Evolutionary conservation across 1,140 invertebrate species (phyloP), one percentile per base, ranked within the genome.

Genomic region (Drosophila baimaii): DNA sequence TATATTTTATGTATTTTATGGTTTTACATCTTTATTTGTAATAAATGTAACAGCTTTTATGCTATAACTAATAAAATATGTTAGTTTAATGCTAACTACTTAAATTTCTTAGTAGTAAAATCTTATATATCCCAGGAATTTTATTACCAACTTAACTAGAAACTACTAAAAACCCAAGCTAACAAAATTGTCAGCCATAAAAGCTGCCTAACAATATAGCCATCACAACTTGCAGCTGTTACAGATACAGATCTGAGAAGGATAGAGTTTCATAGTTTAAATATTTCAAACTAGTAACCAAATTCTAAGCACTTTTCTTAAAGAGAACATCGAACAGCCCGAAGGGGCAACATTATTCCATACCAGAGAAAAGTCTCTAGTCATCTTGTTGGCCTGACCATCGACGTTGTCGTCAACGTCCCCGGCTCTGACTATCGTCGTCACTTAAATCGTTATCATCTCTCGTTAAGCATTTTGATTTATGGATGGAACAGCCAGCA

Each of bases 401-500:
- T 61, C 55, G 59, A 64, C 58, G 31, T n/a, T n/a, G 21, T n/a
- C 43, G n/a, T 17, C n/a, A 19, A 21, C 10, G 39, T 19, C 12
- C 9, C 13, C 21, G 41, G 10, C 41, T 54, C 35, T 57, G 31
- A 25, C 73, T 54, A 49, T 77, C 73, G 63, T 70, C 56, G 74
- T 77, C 56, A 77, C 57, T 68, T 77, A 77, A 77, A 77, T 77
- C 55, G 69, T 74, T 82, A 81, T 78, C 82, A 77, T 65, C 76
- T 86, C 76, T 72, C 76, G 84, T 89, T 88, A 79, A 35, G 84
- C 56, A 74, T 73, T 69, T 79, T 89, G 84, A 89, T 88, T 88
- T 89, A 88, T 86, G 51, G 70, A 46, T 33, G 27, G 62, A 61
- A 23, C 51, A 35, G 51, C 51, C 51, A 21, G 29, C 49, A 52